These are phyloP conservation scores for Melinopterus prodromus DNA, from an alignment of 2,888 invertebrate genomes.

Conservation along the genomic window DNA sequence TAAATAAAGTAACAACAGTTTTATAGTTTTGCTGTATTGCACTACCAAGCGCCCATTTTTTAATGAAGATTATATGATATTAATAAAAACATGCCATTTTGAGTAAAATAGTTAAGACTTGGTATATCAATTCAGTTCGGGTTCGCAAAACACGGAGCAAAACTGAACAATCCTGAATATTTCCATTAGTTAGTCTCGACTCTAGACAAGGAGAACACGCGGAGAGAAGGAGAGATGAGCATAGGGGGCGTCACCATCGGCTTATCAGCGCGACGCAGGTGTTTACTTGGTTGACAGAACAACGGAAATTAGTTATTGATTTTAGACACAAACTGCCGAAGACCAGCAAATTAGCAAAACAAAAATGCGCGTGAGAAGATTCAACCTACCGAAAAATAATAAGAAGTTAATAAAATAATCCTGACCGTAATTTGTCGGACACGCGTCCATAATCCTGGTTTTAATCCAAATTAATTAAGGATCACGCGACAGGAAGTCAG, in stretches of 20 bases:
- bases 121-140: no score
- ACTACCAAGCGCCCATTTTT: no score
- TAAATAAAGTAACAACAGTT: no score
- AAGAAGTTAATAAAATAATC: slow-evolving; percentile 41
- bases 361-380: background rate
- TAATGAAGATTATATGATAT: no score
- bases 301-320: slow-evolving; percentile 6
- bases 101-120: no score
- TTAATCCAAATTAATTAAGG: slow-evolving; percentile 55
- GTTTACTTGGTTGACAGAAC: slow-evolving; percentile 10
- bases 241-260: slow-evolving; percentile 5
- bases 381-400: slow-evolving; percentile 37
- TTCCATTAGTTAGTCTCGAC: background rate
- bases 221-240: background rate
- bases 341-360: background rate
- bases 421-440: slow-evolving; percentile 53
- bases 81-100: no score
- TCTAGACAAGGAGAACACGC: background rate
- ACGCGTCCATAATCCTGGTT: slow-evolving; percentile 54
- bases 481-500: slow-evolving; percentile 29
- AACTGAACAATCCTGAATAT: background rate
- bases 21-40: no score
- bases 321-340: background rate
- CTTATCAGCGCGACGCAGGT: slow-evolving; percentile 12
- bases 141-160: no score